Evolutionary conservation across 2,113 vertebrate species (phyloP), one percentile per base, ranked within the genome.

Genomic region (Varanus salvator): DNA sequence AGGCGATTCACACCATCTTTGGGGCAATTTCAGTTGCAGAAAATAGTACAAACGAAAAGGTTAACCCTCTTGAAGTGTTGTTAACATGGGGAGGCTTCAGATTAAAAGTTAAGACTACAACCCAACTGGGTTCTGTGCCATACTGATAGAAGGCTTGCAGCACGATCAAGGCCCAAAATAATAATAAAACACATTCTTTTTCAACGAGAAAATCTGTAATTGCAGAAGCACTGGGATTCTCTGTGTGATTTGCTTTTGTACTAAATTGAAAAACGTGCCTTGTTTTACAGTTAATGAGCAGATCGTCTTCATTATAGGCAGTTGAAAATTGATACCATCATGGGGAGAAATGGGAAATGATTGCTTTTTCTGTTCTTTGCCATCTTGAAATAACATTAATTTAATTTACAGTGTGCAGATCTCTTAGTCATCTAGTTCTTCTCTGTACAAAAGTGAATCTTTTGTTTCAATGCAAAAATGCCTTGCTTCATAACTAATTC

Each of bases 391-490:
- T 44, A 23, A 60, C 23, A 25, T 87, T 77, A 5, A 3, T 4
- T 76, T 69, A 44, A 11, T 84, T 31, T 77, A 80, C 68, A 14
- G 60, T 89, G 84, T 90, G 80, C 83, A 89, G 93, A 72, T 1
- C 81, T 6, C 19, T 72, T 81, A 38, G 17, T 86, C 8, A 64
- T 90, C 50, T 31, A 69, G 85, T 17, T 87, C 80, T 77, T 80
- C 57, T 83, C 93, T 90, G 25, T 68, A 0, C 77, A 29, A 15
- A 27, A 80, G 78, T 0, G 0, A 3, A 80, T 83, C 15, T 85
- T 90, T 91, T 88, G 52, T 90, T 95, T 88, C 29, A 6, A 85
- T 82, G 81, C 57, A 84, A 87, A 44, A 0, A 83, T 44, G 89
- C 50, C 81, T 80, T 48, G 23, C 9, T 66, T 82, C 50, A n/a